Conservation (phyloP, 2,888 invertebrate species). For the Agonum fuliginosum region DNA sequence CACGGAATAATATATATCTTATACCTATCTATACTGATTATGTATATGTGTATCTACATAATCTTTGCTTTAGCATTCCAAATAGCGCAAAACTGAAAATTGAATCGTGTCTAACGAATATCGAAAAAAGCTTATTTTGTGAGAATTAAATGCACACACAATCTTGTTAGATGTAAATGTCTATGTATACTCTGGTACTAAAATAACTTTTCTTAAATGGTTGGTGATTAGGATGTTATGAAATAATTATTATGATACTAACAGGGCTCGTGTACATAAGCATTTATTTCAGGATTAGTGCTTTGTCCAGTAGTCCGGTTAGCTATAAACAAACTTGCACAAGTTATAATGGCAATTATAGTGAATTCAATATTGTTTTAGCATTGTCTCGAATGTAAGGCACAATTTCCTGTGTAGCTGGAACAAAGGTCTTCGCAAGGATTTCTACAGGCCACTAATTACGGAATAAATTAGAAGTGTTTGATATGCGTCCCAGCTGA, state of each 20-base stretch:
- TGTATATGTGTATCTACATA: too few relatives aligned
- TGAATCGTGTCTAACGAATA: too few relatives aligned
- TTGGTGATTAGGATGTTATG: neutral
- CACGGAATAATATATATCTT: too few relatives aligned
- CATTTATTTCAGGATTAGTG: neutral
- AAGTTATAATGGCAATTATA: constrained; percentile 2
- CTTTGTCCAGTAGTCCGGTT: neutral
- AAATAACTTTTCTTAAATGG: too few relatives aligned
- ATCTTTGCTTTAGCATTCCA: too few relatives aligned
- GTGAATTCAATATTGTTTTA: constrained; percentile 30
- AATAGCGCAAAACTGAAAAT: too few relatives aligned
- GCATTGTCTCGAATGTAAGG: constrained; percentile 12
- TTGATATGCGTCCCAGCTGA: constrained; percentile 34
- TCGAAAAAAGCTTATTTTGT: too few relatives aligned
- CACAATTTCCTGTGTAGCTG: neutral
- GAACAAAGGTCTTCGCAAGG: neutral
- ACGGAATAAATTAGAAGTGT: constrained; percentile 43
- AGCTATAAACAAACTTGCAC: neutral
- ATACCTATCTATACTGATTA: too few relatives aligned
- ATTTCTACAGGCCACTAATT: constrained; percentile 38
- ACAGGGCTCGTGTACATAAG: neutral
- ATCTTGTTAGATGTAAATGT: too few relatives aligned
- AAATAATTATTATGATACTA: neutral
- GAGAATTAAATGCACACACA: too few relatives aligned
- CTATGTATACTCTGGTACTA: too few relatives aligned